These are phyloP conservation scores for Pterophyllum scalare DNA, from an alignment of 2,113 vertebrate genomes.

Conservation along the genomic window DNA sequence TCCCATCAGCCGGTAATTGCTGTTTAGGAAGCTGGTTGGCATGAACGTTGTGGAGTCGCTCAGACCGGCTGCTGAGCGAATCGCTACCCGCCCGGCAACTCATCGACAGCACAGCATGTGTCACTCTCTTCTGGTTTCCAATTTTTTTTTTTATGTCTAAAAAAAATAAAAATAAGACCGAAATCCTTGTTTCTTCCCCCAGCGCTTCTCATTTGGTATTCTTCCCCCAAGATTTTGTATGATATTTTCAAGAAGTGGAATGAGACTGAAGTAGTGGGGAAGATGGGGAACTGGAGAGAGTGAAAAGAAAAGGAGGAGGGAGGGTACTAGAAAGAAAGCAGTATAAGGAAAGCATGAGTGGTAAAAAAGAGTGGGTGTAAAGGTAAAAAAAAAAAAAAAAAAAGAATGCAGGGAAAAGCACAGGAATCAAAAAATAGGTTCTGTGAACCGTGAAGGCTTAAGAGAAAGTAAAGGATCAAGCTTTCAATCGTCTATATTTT, in stretches of 20 bases:
- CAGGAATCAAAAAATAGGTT: neutral
- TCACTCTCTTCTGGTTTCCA: constrained; percentile 42
- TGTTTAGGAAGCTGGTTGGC: constrained; percentile 75
- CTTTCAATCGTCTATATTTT: constrained; percentile 8
- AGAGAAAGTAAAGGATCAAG: constrained; percentile 17
- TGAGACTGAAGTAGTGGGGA: neutral
- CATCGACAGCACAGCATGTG: constrained; percentile 49
- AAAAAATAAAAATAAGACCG: neutral
- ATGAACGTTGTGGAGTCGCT: constrained; percentile 34
- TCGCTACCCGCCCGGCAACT: constrained; percentile 42
- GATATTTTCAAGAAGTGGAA: constrained; percentile 46
- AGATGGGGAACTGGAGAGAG: neutral
- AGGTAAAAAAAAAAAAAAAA: constrained; percentile 9
- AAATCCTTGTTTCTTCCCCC: constrained; percentile 22
- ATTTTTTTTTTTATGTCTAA: neutral
- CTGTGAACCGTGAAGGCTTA: neutral
- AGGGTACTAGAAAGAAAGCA: neutral
- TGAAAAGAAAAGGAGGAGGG: neutral
- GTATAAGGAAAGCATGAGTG: neutral
- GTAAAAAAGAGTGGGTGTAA: neutral
- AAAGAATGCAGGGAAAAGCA: neutral
- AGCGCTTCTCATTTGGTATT: constrained; percentile 44
- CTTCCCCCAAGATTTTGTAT: constrained; percentile 24
- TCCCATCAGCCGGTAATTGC: constrained; percentile 77
- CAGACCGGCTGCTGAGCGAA: constrained; percentile 58